Base-by-base conservation (phyloP, 1,140 invertebrate species). In the Cotesia typhae region DNA sequence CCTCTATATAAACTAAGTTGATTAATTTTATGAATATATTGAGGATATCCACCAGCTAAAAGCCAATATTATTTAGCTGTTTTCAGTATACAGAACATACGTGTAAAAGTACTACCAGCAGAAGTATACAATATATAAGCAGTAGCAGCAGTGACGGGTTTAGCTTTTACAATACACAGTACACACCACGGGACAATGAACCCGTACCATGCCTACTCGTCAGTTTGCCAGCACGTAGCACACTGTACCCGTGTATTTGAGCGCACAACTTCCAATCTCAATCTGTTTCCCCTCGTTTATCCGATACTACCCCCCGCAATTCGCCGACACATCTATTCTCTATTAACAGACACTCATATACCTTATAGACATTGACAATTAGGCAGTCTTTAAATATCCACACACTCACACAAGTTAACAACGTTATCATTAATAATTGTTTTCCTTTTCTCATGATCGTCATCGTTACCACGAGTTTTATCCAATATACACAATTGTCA, bases 101-200 rank as follows among this genome's bases (percentile, higher is more conserved):
- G 10, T 47, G 41, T 47, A 47, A 47, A 47, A 47, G 41, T 47
- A 47, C 10, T 10, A 47, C 10, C 41, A 47, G 41, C 41, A 41
- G 38, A 41, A 41, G 38, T 9, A 41, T 36, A 36, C 51, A 66
- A 66, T 20, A 47, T 66, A 12, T 5, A 41, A 41, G 38, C 38
- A 47, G 41, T 10, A 47, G 41, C 41, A 10, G 17, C 41, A 67
- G 65, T 7, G 14, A 67, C 47, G 47, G 63, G 41, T 53, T 35
- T 67, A 67, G 41, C 41, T 47, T 67, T 53, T 52, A 67, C 65
- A 52, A 53, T 4, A 78, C 70, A 75, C 73, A 75, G 73, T 77
- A 74, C 75, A 73, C 76, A 76, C 72, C 76, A 76, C 72, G 72
- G 81, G 82, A 83, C 83, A 84, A 84, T 84, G 83, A 84, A 84